Evolutionary conservation across 2,888 invertebrate species (phyloP), one percentile per base, ranked within the genome.

Genomic region (Cordilura impudica): DNA sequence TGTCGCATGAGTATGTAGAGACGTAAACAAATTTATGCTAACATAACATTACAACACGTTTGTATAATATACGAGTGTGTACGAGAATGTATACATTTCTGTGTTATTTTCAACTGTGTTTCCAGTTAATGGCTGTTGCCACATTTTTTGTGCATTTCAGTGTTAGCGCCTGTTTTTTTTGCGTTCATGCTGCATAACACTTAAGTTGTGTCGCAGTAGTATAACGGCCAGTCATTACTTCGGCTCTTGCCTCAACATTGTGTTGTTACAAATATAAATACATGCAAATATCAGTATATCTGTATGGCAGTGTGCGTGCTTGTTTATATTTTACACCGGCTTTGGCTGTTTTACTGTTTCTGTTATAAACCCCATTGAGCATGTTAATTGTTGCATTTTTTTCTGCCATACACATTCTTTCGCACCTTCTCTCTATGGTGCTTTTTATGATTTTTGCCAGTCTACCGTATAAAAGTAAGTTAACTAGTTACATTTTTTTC

Each of bases 151-250:
- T 29, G 18, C 1, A 4, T n/a, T 21, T 18, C 53, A 21, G 10
- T 14, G 12, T 7, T 45, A 51, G 21, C 8, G 31, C 16, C n/a
- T n/a, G n/a, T n/a, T n/a, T n/a, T n/a, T n/a, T n/a, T n/a, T n/a
- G n/a, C n/a, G n/a, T n/a, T n/a, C n/a, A n/a, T 31, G 19, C 58
- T 21, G 35, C 47, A 16, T 31, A n/a, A 29, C 43, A 72, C 47
- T 39, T 84, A 78, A 83, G 84, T 54, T 65, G 56, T 65, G 43
- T 39, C 58, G 16, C 67, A 14, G 7, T 35, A 63, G 21, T 66
- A 12, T 21, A 14, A 47, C 23, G 61, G 45, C 29, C 45, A 60
- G 60, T 60, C 60, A 60, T 60, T 60, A 45, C 43, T 45, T 45
- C 23, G 21, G 45, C 54, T 54, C 16, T 26, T 51, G 54, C 7